Evolutionary conservation across 2,797 vertebrate species (phyloP), one percentile per base, ranked within the genome.

Genomic region (Nothura maculosa): DNA sequence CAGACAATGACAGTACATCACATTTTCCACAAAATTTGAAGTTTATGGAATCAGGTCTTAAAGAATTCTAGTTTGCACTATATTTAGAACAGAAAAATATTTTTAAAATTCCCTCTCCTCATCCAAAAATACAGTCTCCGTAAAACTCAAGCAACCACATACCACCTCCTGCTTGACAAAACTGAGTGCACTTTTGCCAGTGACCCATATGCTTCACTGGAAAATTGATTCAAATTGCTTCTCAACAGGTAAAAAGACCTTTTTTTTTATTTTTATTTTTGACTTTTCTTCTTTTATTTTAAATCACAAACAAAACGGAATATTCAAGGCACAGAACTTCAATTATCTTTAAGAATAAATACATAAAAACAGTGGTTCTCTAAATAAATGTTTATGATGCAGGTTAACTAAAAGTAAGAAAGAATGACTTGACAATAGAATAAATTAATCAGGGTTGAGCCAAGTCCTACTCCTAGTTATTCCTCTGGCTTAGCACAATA

Each of bases 181-280:
- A 83, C 16, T 79, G 22, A 81, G n/a, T 66, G 16, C 21, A 66
- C 6, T 18, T 70, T 81, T 34, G 12, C 32, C 47, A 67, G 5
- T 70, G 19, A 85, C 15, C 12, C 6, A 61, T 38, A 8, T 3
- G 2, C 17, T 72, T 85, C 5, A 50, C 8, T 34, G 16, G 13
- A 88, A 92, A 94, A 93, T 25, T 17, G n/a, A 68, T 52, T 73
- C 24, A 67, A 78, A 60, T 72, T 82, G 69, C 62, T 81, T 78
- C 24, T 70, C 32, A 77, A 86, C 47, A 82, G 21, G 18, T 74
- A 81, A 77, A 2, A 58, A 12, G 11, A 68, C 27, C 42, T 17
- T 30, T 40, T 17, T 36, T 38, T 48, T 27, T 75, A 82, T 25
- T 60, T 50, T 43, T 43, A 4, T 52, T 38, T 38, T 38, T 38